phyloP scores from a whole-genome alignment of 2,888 invertebrate genomes.

The Pandemis cinnamomeana region DNA sequence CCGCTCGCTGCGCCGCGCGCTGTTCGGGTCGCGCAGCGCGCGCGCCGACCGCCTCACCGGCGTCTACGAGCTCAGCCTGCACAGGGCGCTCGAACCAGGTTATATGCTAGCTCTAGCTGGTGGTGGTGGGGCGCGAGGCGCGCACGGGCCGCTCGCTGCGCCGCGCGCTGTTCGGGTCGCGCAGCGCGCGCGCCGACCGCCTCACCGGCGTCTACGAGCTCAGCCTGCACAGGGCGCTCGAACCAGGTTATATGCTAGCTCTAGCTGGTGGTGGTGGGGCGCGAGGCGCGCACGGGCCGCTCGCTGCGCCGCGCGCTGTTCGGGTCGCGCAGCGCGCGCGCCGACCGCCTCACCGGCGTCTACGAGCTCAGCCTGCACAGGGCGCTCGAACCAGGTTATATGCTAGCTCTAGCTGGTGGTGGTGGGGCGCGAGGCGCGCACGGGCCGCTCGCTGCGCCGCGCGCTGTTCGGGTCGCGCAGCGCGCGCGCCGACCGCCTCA shows the following conservation, averaged over 20 bases:
- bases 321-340: conserved; percentile 94
- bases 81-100: conserved; percentile 98
- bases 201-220: conserved; percentile 99
- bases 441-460: conserved; percentile 85
- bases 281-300: conserved; percentile 94
- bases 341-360: conserved; percentile 98
- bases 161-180: conserved; percentile 90
- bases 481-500: conserved; percentile 97
- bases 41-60: conserved; percentile 98
- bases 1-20: conserved; percentile 77
- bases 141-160: conserved; percentile 87
- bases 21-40: conserved; percentile 93
- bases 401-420: too few species aligned
- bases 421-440: conserved; percentile 97
- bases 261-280: conserved; percentile 98
- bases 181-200: conserved; percentile 96
- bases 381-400: conserved; percentile 98
- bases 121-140: conserved; percentile 97
- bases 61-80: conserved; percentile 97
- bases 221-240: conserved; percentile 95
- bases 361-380: conserved; percentile 98
- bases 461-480: conserved; percentile 92
- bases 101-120: too few species aligned
- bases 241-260: too few species aligned
- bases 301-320: conserved; percentile 86